phyloP scores from a whole-genome alignment of 2,113 vertebrate genomes.

The Montifringilla adamsi region DNA sequence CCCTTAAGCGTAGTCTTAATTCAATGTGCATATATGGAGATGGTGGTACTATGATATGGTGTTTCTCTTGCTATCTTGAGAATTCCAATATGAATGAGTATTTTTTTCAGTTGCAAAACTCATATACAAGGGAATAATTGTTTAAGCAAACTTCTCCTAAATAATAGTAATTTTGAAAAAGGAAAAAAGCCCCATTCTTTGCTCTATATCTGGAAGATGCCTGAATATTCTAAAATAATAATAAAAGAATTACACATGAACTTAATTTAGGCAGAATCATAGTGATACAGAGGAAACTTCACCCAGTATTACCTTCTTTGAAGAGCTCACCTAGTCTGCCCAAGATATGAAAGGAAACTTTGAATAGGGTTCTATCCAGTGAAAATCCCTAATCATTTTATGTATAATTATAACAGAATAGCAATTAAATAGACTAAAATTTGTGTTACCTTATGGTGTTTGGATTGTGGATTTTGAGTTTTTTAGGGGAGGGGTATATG shows the following conservation, averaged over 20 bases:
- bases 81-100: background rate
- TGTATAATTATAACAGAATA: background rate
- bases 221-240: background rate
- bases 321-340: background rate
- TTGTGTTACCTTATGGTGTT: background rate
- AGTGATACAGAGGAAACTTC: background rate
- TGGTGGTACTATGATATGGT: background rate
- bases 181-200: rapidly evolving
- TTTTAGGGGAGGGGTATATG: background rate
- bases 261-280: background rate
- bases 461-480: background rate
- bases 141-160: background rate
- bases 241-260: background rate
- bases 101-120: background rate
- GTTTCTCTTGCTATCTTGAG: background rate
- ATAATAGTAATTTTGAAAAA: background rate
- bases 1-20: background rate
- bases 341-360: background rate
- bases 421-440: background rate
- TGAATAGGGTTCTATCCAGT: background rate
- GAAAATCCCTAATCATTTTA: background rate
- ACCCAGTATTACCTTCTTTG: background rate
- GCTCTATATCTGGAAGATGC: background rate
- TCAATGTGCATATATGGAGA: background rate
- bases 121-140: background rate